Evolutionary conservation across 2,113 vertebrate species (phyloP), one percentile per base, ranked within the genome.

Genomic region (Eira barbara): DNA sequence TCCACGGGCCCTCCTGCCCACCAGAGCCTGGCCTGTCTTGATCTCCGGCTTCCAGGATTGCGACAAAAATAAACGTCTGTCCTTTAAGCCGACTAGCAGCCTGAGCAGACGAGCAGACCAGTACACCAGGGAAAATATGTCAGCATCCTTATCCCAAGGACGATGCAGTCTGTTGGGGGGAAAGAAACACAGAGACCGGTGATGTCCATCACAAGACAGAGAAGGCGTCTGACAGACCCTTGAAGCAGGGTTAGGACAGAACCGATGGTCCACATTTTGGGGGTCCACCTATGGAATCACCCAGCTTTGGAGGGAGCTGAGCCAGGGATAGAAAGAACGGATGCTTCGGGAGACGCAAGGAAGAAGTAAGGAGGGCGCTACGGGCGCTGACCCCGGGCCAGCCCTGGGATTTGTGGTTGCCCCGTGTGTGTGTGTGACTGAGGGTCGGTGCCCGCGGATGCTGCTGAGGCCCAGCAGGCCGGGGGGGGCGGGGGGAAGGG

Each of bases 351-450:
- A 10, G 65, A 80, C 4, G 3, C 45, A 1, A 4, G 7, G 34
- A 63, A 17, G 2, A 1, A 4, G 7, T 27, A 52, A 17, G 2
- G 63, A 55, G 47, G 34, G 1, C 5, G 9, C 8, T 6, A 29
- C 2, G 2, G 67, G 17, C 3, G 9, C 39, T 4, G 29, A 8
- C 17, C 14, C 42, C 39, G 15, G 82, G 39, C 49, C 34, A 4
- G 39, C 39, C 0, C 31, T 6, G 13, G 11, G 11, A 39, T 36
- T 7, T 6, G 1, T 7, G 39, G 81, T 10, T 6, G 17, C 34
- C 29, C 15, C 5, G 34, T 0, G 1, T 18, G 34, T 0, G 1
- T 18, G 13, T 63, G 74, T 42, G 63, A 36, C 9, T 15, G 14
- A 92, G 52, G 74, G 52, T 4, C 42, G 29, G 42, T 47, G 63